Conservation (phyloP, 2,113 vertebrate genomes). For the Saimiri boliviensis region DNA sequence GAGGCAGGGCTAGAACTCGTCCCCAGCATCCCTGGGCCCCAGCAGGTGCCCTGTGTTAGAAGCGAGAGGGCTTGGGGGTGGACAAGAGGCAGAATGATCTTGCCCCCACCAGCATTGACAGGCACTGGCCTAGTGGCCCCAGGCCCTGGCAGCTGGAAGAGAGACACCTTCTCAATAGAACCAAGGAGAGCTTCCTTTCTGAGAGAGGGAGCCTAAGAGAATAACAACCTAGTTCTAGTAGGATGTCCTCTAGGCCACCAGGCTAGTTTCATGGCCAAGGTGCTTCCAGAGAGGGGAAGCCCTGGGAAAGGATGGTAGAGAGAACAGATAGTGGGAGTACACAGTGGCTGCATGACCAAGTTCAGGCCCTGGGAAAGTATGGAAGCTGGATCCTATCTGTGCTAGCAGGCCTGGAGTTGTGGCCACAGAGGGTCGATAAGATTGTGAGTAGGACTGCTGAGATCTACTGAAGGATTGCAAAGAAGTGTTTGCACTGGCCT, state of each 20-base stretch:
- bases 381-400: background rate
- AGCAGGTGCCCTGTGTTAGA: background rate
- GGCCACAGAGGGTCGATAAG: background rate
- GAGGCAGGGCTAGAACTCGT: too few species aligned
- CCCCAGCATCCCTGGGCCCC: accelerated
- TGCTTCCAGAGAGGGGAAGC: background rate
- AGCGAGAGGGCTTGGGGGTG: background rate
- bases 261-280: background rate
- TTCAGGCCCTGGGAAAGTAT: background rate
- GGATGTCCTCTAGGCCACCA: background rate
- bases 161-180: background rate
- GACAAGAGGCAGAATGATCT: background rate
- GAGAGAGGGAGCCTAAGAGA: background rate
- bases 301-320: background rate
- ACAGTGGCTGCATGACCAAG: too few species aligned
- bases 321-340: too few species aligned
- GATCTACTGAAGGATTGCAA: background rate
- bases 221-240: background rate
- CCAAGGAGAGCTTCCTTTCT: background rate
- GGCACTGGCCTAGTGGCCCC: slow-evolving; percentile 41
- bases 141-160: background rate
- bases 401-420: background rate
- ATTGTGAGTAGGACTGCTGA: background rate
- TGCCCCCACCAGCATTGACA: background rate
- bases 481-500: background rate